Evolutionary conservation across 2,888 invertebrate genomes (phyloP), one percentile per base, ranked within the genome.

Genomic region (Creontiades dilutus): DNA sequence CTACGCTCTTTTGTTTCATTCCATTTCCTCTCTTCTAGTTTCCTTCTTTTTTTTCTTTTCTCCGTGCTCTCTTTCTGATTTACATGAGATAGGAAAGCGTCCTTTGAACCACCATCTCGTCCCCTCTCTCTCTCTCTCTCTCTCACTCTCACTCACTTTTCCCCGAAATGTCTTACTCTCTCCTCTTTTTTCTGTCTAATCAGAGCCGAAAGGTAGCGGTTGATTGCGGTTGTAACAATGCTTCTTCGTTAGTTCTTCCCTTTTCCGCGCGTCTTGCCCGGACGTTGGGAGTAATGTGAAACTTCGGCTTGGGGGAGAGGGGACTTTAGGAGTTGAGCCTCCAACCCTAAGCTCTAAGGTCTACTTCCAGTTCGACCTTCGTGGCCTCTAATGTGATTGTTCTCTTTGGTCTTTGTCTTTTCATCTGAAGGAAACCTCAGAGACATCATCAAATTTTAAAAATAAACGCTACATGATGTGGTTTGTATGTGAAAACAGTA

Each of bases 161-260:
- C 7, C 7, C 37, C 37, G 3, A 37, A 37, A 37, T 37, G 37
- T 37, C 37, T 37, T 37, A 2, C 37, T 37, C 37, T 37, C 3
- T 37, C 37, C 7, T n/a, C n/a, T 37, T 86, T 75, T 86, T 86
- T 46, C 46, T 75, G 86, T 86, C 86, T 86, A 86, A 86, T 86
- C 86, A 86, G 75, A 86, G 86, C 7, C 86, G 75, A 86, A 86
- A 86, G 86, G 86, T 86, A 68, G 52, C 52, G 52, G 86, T 86
- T 86, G 86, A 86, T 86, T 86, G 86, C 86, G 75, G 86, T 85
- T 47, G 75, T 75, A 86, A 86, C 86, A 86, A 86, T 86, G 75
- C 75, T 47, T 75, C 75, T 86, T 86, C 86, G 86, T 86, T 86
- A 86, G 48, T 14, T 37, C 37, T 37, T 37, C 37, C 13, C 13